Base-by-base conservation (phyloP, 1,140 invertebrate genomes). In the Drosophila saltans region DNA sequence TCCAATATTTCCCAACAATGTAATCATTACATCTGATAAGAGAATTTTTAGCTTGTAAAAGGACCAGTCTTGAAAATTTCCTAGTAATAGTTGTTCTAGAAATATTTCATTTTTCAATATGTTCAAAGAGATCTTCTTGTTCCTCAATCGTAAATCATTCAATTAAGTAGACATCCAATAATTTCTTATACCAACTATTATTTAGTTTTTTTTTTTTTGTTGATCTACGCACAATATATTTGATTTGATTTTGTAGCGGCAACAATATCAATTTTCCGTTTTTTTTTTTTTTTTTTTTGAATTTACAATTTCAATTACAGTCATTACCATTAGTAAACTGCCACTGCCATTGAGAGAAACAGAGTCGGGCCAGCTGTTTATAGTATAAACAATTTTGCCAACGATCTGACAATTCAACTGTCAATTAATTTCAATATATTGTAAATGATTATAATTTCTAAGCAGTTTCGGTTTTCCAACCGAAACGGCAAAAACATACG, bases 371-470 rank as follows among this genome's bases (percentile, higher is more conserved):
- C 61, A 79, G 63, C 60, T 56, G 36, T 43, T 39, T 40, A 60
- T 21, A 65, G 28, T 64, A 89, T 89, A 89, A 84, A 90, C 85
- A 84, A 84, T 89, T 90, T 80, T 80, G 81, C 72, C 71, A 89
- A 89, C 80, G 80, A 90, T 89, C 81, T 89, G 84, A 84, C 84
- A 89, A 89, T 90, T 89, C 84, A 80, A 75, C 75, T 89, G 84
- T 89, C 84, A 89, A 89, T 89, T 89, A 90, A 89, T 89, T 89
- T 84, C 85, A 89, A 90, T 89, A 90, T 90, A 89, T 89, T 89
- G 84, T 89, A 89, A 84, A 89, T 84, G 81, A 81, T 89, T 81
- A 89, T 89, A 84, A 88, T 88, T 88, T 88, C 69, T 66, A 70
- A 75, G 45, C 62, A 66, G 62, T 58, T 39, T 62, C 61, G 58